A percentile compares a stretch with the other conserved stretches of the same genome.
Evolutionary conservation across 2,888 invertebrate species (phyloP).

Genomic region (Yponomeuta sedellus): DNA sequence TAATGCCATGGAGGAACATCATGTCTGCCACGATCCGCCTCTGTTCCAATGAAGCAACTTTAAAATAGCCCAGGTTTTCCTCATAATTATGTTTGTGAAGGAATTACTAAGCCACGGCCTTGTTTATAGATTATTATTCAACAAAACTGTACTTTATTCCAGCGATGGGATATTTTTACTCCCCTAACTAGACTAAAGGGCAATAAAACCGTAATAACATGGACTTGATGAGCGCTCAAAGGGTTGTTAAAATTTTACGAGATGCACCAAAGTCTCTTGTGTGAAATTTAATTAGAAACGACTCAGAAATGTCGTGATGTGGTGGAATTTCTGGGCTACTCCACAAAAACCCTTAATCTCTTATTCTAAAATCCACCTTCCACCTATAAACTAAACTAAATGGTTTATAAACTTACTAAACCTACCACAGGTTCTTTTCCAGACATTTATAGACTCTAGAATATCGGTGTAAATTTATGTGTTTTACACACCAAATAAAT

Average conservation of each 20-base stretch:
- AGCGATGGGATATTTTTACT: not conserved
- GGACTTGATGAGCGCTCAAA: constrained; percentile 51
- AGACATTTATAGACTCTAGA: no score
- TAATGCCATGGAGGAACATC: no score
- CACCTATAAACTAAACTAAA: no score
- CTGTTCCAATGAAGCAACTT: no score
- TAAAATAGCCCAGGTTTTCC: no score
- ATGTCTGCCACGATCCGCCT: no score
- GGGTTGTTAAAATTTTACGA: constrained; percentile 63
- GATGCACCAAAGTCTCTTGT: constrained; percentile 43
- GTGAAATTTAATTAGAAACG: constrained; percentile 67
- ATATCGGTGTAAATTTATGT: no score
- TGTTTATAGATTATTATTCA: no score
- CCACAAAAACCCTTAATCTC: not conserved
- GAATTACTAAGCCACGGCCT: no score
- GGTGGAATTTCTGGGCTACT: constrained; percentile 33
- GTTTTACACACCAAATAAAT: no score
- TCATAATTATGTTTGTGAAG: not conserved
- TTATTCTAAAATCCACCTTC: not conserved
- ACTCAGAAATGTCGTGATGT: constrained; percentile 37
- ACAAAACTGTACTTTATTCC: not conserved
- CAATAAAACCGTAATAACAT: constrained; percentile 40
- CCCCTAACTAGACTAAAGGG: constrained; percentile 9
- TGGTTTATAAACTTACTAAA: no score
- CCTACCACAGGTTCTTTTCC: no score